A percentile compares a stretch with the other conserved stretches of the same genome.
Conservation (phyloP, 1,140 invertebrate genomes). For the roundworm (Caenorhabditis elegans) region WBcel235 BX284606.5:4322001-4322500, state of each 20-base stretch:
- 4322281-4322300: too few relatives aligned
- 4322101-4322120: conserved; percentile 25
- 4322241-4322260: not conserved
- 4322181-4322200: not conserved
- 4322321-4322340: too few relatives aligned
- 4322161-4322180: not conserved
- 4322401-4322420: too few relatives aligned
- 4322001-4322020: not conserved
- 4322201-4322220: not conserved
- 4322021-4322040: not conserved
- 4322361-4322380: too few relatives aligned
- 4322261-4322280: too few relatives aligned
- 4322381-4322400: too few relatives aligned
- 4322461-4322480: too few relatives aligned
- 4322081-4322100: not conserved
- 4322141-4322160: conserved; percentile 22
- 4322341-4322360: too few relatives aligned
- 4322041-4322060: not conserved
- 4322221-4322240: conserved; percentile 10
- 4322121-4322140: conserved; percentile 27
- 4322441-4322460: too few relatives aligned
- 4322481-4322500: too few relatives aligned
- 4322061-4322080: not conserved
- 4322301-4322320: too few relatives aligned
- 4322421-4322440: too few relatives aligned